These are phyloP conservation scores for Tangara arthus DNA, from an alignment of 2,797 vertebrate genomes.

Conservation along the genomic window DNA sequence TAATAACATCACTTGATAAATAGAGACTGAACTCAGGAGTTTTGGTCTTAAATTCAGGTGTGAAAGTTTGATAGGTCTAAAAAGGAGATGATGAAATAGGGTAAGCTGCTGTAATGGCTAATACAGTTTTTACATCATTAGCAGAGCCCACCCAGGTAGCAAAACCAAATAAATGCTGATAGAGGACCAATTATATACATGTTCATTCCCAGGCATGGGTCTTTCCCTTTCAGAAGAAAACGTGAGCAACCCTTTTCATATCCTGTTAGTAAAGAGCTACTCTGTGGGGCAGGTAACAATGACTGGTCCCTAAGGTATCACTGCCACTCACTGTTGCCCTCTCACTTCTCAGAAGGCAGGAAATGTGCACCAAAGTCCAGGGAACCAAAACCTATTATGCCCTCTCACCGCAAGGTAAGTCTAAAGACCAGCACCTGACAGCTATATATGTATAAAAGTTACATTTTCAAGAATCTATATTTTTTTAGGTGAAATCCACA, in stretches of 20 bases:
- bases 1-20: neutral
- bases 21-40: neutral
- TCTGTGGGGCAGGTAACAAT: neutral
- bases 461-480: neutral
- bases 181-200: neutral
- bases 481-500: neutral
- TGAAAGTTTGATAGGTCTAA: neutral
- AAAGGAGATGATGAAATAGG: neutral
- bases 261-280: neutral
- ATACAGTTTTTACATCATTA: neutral
- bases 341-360: neutral
- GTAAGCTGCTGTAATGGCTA: neutral
- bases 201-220: neutral
- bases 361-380: neutral
- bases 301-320: neutral
- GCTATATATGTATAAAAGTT: neutral
- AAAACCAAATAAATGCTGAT: neutral
- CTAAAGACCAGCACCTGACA: neutral
- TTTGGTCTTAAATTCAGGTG: neutral
- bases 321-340: neutral
- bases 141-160: neutral
- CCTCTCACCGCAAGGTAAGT: neutral
- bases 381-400: neutral
- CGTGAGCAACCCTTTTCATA: neutral
- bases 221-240: neutral